Evolutionary conservation across 64 coral and sea anemone species (phyloP), one percentile per base, ranked within the genome.

Genomic region (Montipora capricornis): DNA sequence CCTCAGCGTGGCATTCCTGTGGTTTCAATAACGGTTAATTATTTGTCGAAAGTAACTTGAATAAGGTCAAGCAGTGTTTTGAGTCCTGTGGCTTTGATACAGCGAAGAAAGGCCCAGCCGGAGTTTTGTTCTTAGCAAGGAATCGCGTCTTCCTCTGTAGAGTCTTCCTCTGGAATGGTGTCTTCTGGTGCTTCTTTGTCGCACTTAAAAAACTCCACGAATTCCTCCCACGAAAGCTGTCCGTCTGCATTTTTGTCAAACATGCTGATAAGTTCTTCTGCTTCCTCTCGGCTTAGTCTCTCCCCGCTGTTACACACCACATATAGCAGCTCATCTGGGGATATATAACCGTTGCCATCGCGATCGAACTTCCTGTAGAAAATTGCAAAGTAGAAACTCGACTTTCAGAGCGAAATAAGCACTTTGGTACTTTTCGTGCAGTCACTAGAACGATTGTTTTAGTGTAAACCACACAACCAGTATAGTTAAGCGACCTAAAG

Each of bases 251-350:
- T 95, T 17, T 82, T 92, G 91, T 98, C 97, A 37, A 98, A 98
- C 90, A 95, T 95, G 68, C 68, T 80, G 7, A 98, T 93, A 8
- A 98, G 77, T 26, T 98, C 97, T 20, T 94, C 90, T 12, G 94
- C 94, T 14, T 98, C 97, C 6, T 83, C 93, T 49, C 87, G 77
- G 4, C 90, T 90, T 3, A 98, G 49, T 44, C 91, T 95, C 48
- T 98, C 94, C 4, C 94, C 97, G 64, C 94, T 95, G 76, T 95
- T 95, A 80, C 97, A 98, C 48, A 98, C 94, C 15, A 98, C 97
- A 78, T 95, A 94, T 19, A 92, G 76, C 47, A 98, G 46, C 83
- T 98, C 97, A 59, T 95, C 94, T 2, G 91, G 94, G 22, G 94
- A 95, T 51, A 98, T 93, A 91, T 92, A 98, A 1, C 94, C 94